Evolutionary conservation across 2,797 vertebrate species (phyloP), one percentile per base, ranked within the genome.

Genomic region (Denticeps clupeoides): DNA sequence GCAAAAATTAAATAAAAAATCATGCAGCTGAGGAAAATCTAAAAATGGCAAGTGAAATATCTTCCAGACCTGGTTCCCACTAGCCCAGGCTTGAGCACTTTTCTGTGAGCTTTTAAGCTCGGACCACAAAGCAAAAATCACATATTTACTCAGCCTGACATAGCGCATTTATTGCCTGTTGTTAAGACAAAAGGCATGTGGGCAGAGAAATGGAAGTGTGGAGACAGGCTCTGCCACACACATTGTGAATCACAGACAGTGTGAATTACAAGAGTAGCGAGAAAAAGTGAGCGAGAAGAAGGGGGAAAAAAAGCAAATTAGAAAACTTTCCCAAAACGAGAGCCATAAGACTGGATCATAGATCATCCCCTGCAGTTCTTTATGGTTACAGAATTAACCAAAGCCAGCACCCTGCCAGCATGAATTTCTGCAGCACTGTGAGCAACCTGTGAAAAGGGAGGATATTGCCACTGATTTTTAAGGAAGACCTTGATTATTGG

Each of bases 401-500:
- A 47, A 10, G 26, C 19, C 54, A 29, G 53, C 38, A 43, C 9
- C 38, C 47, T 44, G 51, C 37, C 21, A 43, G 22, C 10, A 50
- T 78, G 63, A 75, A 56, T 70, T 71, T 78, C 42, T 29, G 45
- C 53, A 4, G 55, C 55, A 13, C 45, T 55, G 9, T 15, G 64
- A 51, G 7, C 53, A 52, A 55, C 48, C 28, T 37, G 55, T 57
- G n/a, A 68, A 66, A 29, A 45, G 44, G 51, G 67, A 65, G 52
- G 23, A 67, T 56, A 68, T 68, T 67, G 74, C 53, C 58, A 62
- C 71, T 72, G 74, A 73, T 75, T 60, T 65, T 64, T 74, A 69
- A 51, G 50, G 48, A 44, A 47, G 47, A 46, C 41, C 43, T 43
- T 47, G 31, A 61, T 47, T 50, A 53, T 43, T 43, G 25, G 23